A percentile compares a stretch with the other conserved stretches of the same genome.
phyloP scores from a whole-genome alignment of 1,140 invertebrate genomes.

The Megalonaias nervosa region DNA sequence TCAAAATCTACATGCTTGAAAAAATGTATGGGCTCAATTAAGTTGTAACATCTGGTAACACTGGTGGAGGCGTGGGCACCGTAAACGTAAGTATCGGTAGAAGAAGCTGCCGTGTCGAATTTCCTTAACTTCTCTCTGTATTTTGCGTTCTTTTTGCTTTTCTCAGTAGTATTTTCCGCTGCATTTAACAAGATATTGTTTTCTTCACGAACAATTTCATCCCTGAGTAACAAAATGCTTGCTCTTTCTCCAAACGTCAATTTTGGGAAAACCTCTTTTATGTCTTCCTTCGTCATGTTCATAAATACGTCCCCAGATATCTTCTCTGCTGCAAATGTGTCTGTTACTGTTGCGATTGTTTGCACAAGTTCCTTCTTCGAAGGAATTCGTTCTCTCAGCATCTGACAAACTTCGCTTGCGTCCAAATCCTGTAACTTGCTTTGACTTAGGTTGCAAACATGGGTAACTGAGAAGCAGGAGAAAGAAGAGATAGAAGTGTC shows the following conservation, averaged over 20 bases:
- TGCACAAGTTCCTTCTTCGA: too few relatives aligned
- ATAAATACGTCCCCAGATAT: conserved; percentile 40
- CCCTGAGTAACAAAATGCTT: conserved; percentile 23
- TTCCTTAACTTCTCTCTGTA: conserved; percentile 24
- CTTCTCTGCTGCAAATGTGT: conserved; percentile 29
- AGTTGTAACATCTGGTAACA: conserved; percentile 6
- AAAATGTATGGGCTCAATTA: conserved; percentile 31
- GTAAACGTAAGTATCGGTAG: conserved; percentile 6
- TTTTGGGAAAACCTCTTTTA: conserved; percentile 25
- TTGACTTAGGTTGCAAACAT: too few relatives aligned
- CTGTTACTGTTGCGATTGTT: background rate
- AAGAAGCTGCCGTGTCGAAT: conserved; percentile 17
- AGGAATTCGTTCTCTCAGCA: too few relatives aligned
- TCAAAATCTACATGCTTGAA: conserved; percentile 9
- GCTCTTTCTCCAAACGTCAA: conserved; percentile 32
- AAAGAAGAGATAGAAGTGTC: too few relatives aligned
- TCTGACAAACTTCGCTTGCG: too few relatives aligned
- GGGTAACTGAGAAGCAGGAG: too few relatives aligned
- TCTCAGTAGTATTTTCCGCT: background rate
- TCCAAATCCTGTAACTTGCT: too few relatives aligned
- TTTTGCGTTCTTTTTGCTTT: conserved; percentile 7
- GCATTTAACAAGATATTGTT: too few relatives aligned
- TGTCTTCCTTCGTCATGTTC: conserved; percentile 31
- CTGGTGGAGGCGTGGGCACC: conserved; percentile 1
- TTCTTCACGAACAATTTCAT: conserved; percentile 25